Percentiles rank a stretch among this genome's conserved stretches.
Conservation (phyloP, 2,888 invertebrate genomes). For the Mechanitis messenoides region DNA sequence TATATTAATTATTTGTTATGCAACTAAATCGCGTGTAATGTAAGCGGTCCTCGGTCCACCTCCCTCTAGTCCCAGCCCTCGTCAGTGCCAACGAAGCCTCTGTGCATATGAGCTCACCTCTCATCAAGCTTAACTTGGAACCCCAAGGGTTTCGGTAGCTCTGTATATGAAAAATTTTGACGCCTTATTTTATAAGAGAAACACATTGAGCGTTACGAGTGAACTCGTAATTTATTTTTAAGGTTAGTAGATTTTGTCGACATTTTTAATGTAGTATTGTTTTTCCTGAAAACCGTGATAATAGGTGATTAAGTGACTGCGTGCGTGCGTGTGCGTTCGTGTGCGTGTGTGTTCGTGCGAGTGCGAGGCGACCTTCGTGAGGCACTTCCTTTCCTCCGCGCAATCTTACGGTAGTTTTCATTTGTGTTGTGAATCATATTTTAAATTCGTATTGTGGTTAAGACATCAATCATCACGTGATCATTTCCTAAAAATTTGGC, state of each 20-base stretch:
- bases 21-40: slow-evolving; percentile 39
- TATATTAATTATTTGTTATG: slow-evolving; percentile 36
- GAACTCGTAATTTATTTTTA: slow-evolving; percentile 70
- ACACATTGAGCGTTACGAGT: slow-evolving; percentile 63
- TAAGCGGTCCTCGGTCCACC: slow-evolving; percentile 54
- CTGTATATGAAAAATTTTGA: slow-evolving; percentile 38
- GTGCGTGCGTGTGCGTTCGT: slow-evolving; percentile 39
- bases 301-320: slow-evolving; percentile 68
- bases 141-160: slow-evolving; percentile 41
- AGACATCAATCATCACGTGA: slow-evolving; percentile 21
- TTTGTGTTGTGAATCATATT: slow-evolving; percentile 51
- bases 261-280: slow-evolving; percentile 61
- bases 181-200: slow-evolving; percentile 60
- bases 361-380: slow-evolving; percentile 63
- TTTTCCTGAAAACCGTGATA: slow-evolving; percentile 73
- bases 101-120: slow-evolving; percentile 43
- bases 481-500: slow-evolving; percentile 3
- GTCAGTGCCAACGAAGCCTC: slow-evolving; percentile 71
- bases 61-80: slow-evolving; percentile 71
- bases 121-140: slow-evolving; percentile 10
- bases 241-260: slow-evolving; percentile 70
- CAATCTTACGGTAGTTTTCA: slow-evolving; percentile 46
- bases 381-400: slow-evolving; percentile 70
- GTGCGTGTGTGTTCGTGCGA: slow-evolving; percentile 57
- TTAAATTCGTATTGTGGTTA: slow-evolving; percentile 23